Conservation (phyloP, 1,140 invertebrate genomes). For the Sinella curviseta region DNA sequence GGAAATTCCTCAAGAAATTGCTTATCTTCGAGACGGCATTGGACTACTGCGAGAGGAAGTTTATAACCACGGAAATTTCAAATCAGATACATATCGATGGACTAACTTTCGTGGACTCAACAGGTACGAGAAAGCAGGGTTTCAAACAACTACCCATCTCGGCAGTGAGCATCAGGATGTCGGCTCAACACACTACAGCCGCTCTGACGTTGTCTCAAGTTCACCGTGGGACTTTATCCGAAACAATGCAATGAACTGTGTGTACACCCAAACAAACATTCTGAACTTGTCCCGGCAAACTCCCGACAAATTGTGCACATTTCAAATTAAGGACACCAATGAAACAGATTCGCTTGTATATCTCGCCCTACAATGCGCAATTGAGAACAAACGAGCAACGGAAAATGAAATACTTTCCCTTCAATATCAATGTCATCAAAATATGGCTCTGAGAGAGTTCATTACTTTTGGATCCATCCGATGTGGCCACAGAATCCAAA, state of each 20-base stretch:
- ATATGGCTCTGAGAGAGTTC: constrained; percentile 25
- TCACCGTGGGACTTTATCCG: neutral
- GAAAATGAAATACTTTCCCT: constrained; percentile 33
- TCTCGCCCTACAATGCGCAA: neutral
- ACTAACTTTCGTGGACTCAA: too few species aligned
- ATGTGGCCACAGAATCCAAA: constrained; percentile 23
- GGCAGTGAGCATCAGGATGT: too few species aligned
- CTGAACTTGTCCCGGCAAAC: neutral
- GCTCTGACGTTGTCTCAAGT: neutral
- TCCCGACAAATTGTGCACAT: neutral
- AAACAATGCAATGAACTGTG: neutral
- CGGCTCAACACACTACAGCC: neutral
- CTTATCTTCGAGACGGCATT: neutral
- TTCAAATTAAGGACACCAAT: neutral
- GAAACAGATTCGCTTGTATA: neutral
- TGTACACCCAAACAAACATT: neutral
- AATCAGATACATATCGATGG: too few species aligned
- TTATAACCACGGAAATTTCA: too few species aligned
- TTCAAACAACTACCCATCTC: too few species aligned
- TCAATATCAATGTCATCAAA: constrained; percentile 34
- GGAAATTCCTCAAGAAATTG: constrained; percentile 25
- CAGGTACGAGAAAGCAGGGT: too few species aligned
- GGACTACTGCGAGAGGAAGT: neutral
- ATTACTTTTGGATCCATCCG: constrained; percentile 32
- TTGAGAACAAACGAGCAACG: neutral